Evolutionary conservation across 2,113 vertebrate genomes (phyloP), one percentile per base, ranked within the genome.

Genomic region (Otocyon megalotis): DNA sequence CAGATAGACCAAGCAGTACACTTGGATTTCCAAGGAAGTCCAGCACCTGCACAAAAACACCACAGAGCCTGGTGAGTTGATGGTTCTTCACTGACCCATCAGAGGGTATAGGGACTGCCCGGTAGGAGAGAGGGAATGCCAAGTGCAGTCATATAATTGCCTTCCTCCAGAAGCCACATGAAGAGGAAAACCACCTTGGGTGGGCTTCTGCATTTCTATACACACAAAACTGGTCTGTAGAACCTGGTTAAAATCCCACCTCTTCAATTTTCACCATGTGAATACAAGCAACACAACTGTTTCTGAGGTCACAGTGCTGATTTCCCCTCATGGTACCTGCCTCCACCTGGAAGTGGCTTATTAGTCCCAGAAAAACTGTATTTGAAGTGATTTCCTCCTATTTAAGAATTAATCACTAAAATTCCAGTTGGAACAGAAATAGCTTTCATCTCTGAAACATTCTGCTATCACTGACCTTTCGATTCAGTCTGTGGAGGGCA

Each of bases 331-430:
- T 4, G 48, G 20, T 72, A 58, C 24, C 69, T 88, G 90, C 53
- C 65, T 90, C 81, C 11, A 5, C 43, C n/a, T 91, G 53, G 28
- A 93, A 95, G 76, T 86, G 10, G 62, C 72, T 15, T n/a, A 72
- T 48, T 19, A 94, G 32, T 5, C 24, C 67, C 53, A 79, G 62
- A 71, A 91, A 94, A 90, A 81, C 7, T 58, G 37, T 84, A 28
- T 58, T 69, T 94, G 65, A 79, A 86, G 60, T 69, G 12, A 92
- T 62, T 94, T 90, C 67, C 43, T 90, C 81, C 65, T 50, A 50
- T 17, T 87, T 91, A 79, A 94, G 74, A 95, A 79, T 71, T 50
- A 81, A 85, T 69, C 28, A 63, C 58, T 63, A 48, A 87, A 69
- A 26, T 12, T 93, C 22, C 20, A 76, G 20, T n/a, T 82, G 56